phyloP scores from a whole-genome alignment of 1,140 invertebrate genomes.

The Magallana gigas region DNA sequence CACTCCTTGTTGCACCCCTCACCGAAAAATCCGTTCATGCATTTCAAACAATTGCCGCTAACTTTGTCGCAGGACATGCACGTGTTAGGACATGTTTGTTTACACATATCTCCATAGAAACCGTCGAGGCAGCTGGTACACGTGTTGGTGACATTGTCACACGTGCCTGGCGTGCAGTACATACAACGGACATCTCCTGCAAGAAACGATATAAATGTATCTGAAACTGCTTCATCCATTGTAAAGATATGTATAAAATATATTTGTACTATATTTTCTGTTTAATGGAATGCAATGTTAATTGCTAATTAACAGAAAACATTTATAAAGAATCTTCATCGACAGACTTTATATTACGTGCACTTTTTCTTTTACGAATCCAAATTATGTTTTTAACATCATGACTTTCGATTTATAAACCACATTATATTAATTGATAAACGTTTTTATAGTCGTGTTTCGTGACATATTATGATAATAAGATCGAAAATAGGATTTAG shows the following conservation, averaged over 20 bases:
- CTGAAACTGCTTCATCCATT: too few relatives aligned
- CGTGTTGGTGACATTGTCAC: slow-evolving; percentile 57
- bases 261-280: too few relatives aligned
- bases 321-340: too few relatives aligned
- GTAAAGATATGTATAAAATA: too few relatives aligned
- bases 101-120: slow-evolving; percentile 49
- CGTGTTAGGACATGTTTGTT: slow-evolving; percentile 59
- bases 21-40: slow-evolving; percentile 16
- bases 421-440: too few relatives aligned
- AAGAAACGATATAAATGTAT: not conserved
- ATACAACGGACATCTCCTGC: slow-evolving; percentile 22
- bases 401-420: too few relatives aligned
- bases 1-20: slow-evolving; percentile 59
- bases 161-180: slow-evolving; percentile 16
- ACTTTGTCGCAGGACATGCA: slow-evolving; percentile 30
- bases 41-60: slow-evolving; percentile 46
- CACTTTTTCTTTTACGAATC: too few relatives aligned
- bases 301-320: too few relatives aligned
- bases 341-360: too few relatives aligned
- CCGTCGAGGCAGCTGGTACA: slow-evolving; percentile 29
- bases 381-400: too few relatives aligned
- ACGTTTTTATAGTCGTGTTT: not conserved
- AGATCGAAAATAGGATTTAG: not conserved
- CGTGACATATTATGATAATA: slow-evolving; percentile 24
- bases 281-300: too few relatives aligned